Conservation (phyloP, 2,113 vertebrate species). For the Nematolebias whitei region DNA sequence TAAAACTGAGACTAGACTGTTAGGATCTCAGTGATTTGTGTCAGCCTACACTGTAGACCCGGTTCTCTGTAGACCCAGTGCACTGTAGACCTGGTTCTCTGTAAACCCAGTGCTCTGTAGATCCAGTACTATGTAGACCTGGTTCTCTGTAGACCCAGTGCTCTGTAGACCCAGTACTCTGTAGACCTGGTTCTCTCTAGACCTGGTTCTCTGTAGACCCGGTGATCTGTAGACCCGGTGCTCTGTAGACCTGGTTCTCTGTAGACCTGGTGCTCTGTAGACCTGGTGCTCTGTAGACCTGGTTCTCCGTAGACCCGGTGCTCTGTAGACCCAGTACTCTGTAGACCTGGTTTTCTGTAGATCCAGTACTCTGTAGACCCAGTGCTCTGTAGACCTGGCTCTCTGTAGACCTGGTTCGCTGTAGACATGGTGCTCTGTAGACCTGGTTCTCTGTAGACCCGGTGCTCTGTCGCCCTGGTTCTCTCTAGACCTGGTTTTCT, state of each 20-base stretch:
- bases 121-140: slow-evolving; percentile 35
- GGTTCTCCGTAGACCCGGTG: slow-evolving; percentile 46
- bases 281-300: too few species aligned
- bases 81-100: too few species aligned
- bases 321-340: slow-evolving; percentile 39
- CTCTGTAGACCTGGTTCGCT: too few species aligned
- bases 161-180: too few species aligned
- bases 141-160: too few species aligned
- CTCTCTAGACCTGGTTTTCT: too few species aligned
- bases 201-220: too few species aligned
- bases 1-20: slow-evolving; percentile 25
- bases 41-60: slow-evolving; percentile 69
- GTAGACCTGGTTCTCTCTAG: slow-evolving; percentile 49
- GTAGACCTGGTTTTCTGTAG: too few species aligned
- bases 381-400: slow-evolving; percentile 22
- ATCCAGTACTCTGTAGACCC: too few species aligned
- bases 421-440: slow-evolving; percentile 47
- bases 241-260: too few species aligned
- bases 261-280: slow-evolving; percentile 40
- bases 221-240: slow-evolving; percentile 34
- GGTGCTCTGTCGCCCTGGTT: slow-evolving; percentile 34
- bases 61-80: slow-evolving; percentile 9
- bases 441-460: too few species aligned
- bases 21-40: slow-evolving; percentile 54
- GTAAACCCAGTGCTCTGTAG: slow-evolving; percentile 47